These are phyloP conservation scores for Drosophila ercepeae DNA, from an alignment of 1,140 invertebrate genomes.

Conservation along the genomic window DNA sequence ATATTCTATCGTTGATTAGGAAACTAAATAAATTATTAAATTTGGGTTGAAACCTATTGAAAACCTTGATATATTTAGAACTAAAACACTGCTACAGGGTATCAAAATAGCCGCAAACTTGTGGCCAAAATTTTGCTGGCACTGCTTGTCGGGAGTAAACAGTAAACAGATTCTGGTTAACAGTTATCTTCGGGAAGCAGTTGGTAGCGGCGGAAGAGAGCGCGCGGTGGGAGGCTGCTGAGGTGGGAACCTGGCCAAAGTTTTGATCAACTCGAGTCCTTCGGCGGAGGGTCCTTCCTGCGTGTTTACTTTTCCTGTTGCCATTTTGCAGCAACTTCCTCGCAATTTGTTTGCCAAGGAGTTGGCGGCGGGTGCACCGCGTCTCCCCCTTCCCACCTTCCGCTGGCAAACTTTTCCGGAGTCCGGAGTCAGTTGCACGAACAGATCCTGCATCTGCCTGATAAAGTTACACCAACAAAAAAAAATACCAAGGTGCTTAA, in stretches of 20 bases:
- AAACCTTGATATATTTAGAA: too few species aligned
- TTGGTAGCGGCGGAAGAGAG: too few species aligned
- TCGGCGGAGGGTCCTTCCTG: slow-evolving; percentile 29
- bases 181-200: slow-evolving; percentile 44
- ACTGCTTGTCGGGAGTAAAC: slow-evolving; percentile 18
- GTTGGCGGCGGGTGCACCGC: slow-evolving; percentile 20
- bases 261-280: slow-evolving; percentile 42
- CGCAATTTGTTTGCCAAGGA: slow-evolving; percentile 77
- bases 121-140: background rate
- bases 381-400: background rate
- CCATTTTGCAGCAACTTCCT: slow-evolving; percentile 72
- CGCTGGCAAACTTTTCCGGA: slow-evolving; percentile 41
- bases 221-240: slow-evolving; percentile 4
- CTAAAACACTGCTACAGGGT: too few species aligned
- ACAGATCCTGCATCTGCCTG: slow-evolving; percentile 39
- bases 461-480: slow-evolving; percentile 29
- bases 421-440: slow-evolving; percentile 35
- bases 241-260: slow-evolving; percentile 34
- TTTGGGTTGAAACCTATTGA: too few species aligned
- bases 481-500: background rate
- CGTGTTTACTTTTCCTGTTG: slow-evolving; percentile 72
- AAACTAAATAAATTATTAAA: too few species aligned
- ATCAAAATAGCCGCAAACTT: background rate
- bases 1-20: too few species aligned
- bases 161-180: slow-evolving; percentile 33